A percentile compares a stretch with the other conserved stretches of the same genome.
Evolutionary conservation across 2,113 vertebrate species (phyloP).

Genomic region (Polypterus senegalus): DNA sequence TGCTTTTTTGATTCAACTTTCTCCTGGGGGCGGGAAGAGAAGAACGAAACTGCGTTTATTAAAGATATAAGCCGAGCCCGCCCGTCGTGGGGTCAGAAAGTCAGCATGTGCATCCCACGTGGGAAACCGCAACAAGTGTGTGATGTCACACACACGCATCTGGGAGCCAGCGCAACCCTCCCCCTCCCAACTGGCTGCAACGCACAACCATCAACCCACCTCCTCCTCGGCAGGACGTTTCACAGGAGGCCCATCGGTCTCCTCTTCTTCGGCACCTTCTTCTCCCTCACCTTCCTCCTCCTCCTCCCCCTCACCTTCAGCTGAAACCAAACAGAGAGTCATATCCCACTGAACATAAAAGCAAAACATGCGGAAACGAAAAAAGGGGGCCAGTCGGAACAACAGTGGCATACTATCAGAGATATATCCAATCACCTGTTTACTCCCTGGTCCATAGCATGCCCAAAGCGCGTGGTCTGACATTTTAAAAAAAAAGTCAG

Average conservation of each 20-base stretch:
- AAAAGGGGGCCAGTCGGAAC: too few relatives aligned
- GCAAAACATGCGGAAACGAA: too few relatives aligned
- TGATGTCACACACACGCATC: background rate
- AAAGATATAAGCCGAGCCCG: background rate
- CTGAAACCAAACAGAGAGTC: background rate
- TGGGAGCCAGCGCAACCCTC: background rate
- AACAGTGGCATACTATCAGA: too few relatives aligned
- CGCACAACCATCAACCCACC: conserved; percentile 25
- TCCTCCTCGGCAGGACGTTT: conserved; percentile 62
- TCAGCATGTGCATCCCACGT: too few relatives aligned
- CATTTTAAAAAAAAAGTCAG: background rate
- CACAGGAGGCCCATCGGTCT: conserved; percentile 48
- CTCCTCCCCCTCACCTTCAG: conserved; percentile 37
- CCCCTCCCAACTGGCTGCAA: background rate
- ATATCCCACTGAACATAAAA: too few relatives aligned
- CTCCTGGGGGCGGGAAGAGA: conserved; percentile 32
- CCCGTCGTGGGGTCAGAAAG: background rate
- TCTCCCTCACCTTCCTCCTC: conserved; percentile 24
- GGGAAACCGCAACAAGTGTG: background rate
- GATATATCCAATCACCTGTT: too few relatives aligned
- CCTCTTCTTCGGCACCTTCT: conserved; percentile 33
- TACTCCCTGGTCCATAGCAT: too few relatives aligned
- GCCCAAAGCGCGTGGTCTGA: too few relatives aligned
- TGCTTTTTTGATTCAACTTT: conserved; percentile 63
- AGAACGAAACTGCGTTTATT: background rate